phyloP scores from a whole-genome alignment of 2,797 vertebrate species.

The Trachurus trachurus region DNA sequence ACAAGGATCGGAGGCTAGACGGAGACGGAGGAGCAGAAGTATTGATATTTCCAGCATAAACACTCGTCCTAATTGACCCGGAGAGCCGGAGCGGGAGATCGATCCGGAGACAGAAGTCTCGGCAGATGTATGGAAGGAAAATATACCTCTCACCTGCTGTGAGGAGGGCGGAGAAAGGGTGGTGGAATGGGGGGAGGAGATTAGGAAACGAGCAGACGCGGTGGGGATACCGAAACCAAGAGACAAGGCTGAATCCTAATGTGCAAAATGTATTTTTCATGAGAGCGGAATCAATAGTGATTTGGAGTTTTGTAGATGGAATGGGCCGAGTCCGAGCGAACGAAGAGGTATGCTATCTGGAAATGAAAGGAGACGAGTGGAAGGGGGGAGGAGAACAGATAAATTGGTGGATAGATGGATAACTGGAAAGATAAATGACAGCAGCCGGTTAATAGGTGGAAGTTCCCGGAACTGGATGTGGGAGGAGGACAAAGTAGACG shows the following conservation, averaged over 20 bases:
- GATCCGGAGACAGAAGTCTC: slow-evolving; percentile 70
- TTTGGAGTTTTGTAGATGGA: slow-evolving; percentile 73
- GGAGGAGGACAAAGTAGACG: slow-evolving; percentile 18
- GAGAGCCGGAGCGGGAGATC: slow-evolving; percentile 60
- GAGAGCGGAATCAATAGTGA: slow-evolving; percentile 78
- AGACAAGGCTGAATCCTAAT: slow-evolving; percentile 70
- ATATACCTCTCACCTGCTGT: slow-evolving; percentile 76
- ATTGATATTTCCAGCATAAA: slow-evolving; percentile 80
- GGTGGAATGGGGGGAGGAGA: slow-evolving; percentile 50
- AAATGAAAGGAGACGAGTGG: slow-evolving; percentile 27
- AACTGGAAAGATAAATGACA: slow-evolving; percentile 64
- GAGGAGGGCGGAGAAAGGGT: slow-evolving; percentile 27
- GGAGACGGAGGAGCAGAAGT: slow-evolving; percentile 45
- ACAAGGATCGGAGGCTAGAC: slow-evolving; percentile 18
- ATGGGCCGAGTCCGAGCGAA: slow-evolving; percentile 47
- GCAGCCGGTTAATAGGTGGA: slow-evolving; percentile 47
- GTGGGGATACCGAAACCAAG: slow-evolving; percentile 54
- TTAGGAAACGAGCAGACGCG: slow-evolving; percentile 57
- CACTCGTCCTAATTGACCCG: slow-evolving; percentile 75
- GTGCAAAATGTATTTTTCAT: slow-evolving; percentile 80
- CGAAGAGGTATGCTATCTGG: slow-evolving; percentile 43
- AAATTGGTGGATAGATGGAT: slow-evolving; percentile 53
- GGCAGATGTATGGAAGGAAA: slow-evolving; percentile 75
- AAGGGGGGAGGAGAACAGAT: slow-evolving; percentile 26
- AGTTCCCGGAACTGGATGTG: slow-evolving; percentile 42